Conservation (phyloP, 2,113 vertebrate species). For the Sapayoa aenigma region DNA sequence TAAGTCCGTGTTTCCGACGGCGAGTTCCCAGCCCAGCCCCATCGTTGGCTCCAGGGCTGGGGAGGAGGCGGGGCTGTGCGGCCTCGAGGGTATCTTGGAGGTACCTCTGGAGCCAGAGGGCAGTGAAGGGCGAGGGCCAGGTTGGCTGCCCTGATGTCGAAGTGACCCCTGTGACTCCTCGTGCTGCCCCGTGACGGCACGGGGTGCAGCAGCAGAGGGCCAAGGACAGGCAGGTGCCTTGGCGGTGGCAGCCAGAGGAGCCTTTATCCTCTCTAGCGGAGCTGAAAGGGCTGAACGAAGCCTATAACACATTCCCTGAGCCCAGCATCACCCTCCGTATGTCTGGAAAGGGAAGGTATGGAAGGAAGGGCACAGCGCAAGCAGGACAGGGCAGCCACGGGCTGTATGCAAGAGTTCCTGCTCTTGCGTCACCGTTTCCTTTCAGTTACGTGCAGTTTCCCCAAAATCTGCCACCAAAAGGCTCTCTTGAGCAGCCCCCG, state of each 20-base stretch:
- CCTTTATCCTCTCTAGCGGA: rapidly evolving
- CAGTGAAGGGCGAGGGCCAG: neutral
- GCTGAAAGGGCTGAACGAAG: neutral
- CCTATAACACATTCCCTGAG: rapidly evolving
- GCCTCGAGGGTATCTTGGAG: neutral
- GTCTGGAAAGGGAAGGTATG: neutral
- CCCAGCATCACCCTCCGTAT: rapidly evolving
- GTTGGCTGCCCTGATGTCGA: neutral
- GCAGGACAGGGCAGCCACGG: neutral
- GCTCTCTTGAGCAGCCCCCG: neutral
- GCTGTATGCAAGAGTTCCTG: neutral
- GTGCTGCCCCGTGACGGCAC: rapidly evolving
- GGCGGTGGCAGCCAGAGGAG: neutral
- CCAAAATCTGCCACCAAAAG: neutral
- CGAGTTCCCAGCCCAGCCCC: neutral
- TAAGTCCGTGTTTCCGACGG: neutral
- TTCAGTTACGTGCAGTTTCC: neutral
- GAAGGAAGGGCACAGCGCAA: neutral
- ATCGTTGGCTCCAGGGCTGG: neutral
- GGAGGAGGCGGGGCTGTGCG: neutral
- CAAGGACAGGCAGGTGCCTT: neutral
- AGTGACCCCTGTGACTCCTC: rapidly evolving
- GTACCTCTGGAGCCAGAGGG: neutral
- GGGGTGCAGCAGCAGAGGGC: neutral
- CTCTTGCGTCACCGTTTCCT: neutral